Base-by-base conservation (phyloP, 2,888 invertebrate species). In the Campoplex capitator region DNA sequence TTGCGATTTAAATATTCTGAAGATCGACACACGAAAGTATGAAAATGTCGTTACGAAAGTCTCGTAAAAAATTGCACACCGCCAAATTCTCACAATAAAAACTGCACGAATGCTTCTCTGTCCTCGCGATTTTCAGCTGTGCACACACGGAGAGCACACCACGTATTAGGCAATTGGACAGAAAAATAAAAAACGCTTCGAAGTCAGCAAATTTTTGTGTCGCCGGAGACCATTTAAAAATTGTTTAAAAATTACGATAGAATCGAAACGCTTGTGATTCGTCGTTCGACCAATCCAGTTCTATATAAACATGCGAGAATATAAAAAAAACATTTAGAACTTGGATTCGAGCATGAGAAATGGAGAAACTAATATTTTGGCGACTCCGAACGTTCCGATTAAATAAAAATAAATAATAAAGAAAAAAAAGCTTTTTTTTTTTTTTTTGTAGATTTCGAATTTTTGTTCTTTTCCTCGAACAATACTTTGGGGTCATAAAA, bases 141-240 rank as follows among this genome's bases (percentile, higher is more conserved):
- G 23, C 23, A 23, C 23, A 23, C 23, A 23, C 23, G 23, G 23
- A 23, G 23, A 23, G 23, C 23, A 23, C n/a, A n/a, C n/a, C n/a
- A n/a, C 23, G 7, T 45, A 74, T 81, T 74, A 73, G 42, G 74
- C 81, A 81, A 74, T 28, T 23, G n/a, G 58, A 74, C 67, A 23
- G 45, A 54, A 67, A 18, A 71, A 76, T 62, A 84, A 84, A 84
- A 23, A 23, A 79, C 78, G 48, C 67, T 48, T 71, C 80, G 70
- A 70, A 67, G 76, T 76, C 80, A 56, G 76, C 80, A 76, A 62
- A 84, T 71, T 71, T 80, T 84, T 75, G 74, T 80, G 23, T 23
- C 23, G 23, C 78, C 77, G 71, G 62, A 75, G 74, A 75, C 42
- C 70, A 76, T 62, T 67, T 35, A 74, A 73, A 67, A 74, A 79